These are phyloP conservation scores for Linurgus olivaceus DNA, from an alignment of 2,797 vertebrate species.

Conservation along the genomic window DNA sequence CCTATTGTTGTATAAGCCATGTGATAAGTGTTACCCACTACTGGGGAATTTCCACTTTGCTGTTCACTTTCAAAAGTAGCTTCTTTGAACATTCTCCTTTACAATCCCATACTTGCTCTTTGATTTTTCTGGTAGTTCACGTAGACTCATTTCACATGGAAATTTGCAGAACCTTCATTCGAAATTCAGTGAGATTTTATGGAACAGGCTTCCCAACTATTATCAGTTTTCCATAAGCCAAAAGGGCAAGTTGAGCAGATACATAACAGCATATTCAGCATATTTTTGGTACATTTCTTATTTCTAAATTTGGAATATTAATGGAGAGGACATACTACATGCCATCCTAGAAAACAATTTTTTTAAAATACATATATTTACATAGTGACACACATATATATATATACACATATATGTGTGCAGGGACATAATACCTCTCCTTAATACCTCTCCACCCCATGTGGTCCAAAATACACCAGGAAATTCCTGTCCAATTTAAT, in stretches of 20 bases:
- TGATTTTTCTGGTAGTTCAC: background rate
- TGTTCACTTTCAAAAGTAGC: background rate
- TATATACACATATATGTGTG: background rate
- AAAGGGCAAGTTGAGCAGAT: background rate
- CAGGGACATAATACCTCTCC: background rate
- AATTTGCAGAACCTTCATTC: background rate
- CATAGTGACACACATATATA: background rate
- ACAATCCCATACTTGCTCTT: fast-evolving
- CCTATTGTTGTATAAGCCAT: background rate
- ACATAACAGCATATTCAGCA: background rate
- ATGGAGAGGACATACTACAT: background rate
- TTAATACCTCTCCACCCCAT: too few relatives aligned
- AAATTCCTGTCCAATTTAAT: background rate
- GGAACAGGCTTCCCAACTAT: background rate
- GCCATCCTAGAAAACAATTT: background rate
- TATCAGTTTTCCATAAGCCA: background rate
- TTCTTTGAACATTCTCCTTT: background rate
- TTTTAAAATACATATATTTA: background rate
- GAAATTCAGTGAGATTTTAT: background rate
- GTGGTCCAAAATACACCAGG: background rate
- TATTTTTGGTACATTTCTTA: background rate
- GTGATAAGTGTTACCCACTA: background rate
- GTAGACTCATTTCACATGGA: background rate
- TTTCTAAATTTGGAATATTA: background rate
- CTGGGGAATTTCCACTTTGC: background rate